phyloP scores from a whole-genome alignment of 2,888 invertebrate species.

The Himalopsyche anomala region DNA sequence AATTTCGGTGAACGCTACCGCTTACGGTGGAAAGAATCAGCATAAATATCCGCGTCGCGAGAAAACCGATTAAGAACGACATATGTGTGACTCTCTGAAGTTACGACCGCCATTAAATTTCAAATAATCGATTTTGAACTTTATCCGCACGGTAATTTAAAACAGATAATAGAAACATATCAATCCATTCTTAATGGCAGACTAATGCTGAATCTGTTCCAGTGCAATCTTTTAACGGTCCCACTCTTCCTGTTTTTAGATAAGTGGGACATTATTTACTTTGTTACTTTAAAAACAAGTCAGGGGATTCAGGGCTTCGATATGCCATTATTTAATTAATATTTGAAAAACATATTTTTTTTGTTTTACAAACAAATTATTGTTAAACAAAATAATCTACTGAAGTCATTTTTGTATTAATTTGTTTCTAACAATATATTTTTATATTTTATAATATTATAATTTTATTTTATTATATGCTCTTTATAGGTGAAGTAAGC shows the following conservation, averaged over 20 bases:
- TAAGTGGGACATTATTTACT: constrained; percentile 7
- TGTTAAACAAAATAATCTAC: no score
- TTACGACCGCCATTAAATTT: constrained; percentile 20
- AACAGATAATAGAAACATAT: constrained; percentile 22
- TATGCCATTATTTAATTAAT: no score
- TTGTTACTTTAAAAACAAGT: no score
- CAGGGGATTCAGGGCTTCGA: no score
- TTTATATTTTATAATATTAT: no score
- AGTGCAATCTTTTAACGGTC: neutral
- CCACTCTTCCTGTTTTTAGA: neutral
- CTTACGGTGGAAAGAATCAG: neutral
- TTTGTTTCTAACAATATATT: no score
- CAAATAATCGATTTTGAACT: constrained; percentile 10
- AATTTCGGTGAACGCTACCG: no score
- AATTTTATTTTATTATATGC: no score
- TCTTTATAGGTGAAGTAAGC: no score
- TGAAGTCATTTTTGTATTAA: no score
- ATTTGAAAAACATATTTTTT: no score
- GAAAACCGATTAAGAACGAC: constrained; percentile 20
- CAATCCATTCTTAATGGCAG: constrained; percentile 14
- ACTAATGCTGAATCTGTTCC: constrained; percentile 5
- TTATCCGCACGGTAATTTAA: constrained; percentile 9
- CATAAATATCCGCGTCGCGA: neutral
- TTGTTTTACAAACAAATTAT: no score
- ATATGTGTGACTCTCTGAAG: neutral